phyloP scores from a whole-genome alignment of 2,888 invertebrate genomes.

The Tholera decimalis region DNA sequence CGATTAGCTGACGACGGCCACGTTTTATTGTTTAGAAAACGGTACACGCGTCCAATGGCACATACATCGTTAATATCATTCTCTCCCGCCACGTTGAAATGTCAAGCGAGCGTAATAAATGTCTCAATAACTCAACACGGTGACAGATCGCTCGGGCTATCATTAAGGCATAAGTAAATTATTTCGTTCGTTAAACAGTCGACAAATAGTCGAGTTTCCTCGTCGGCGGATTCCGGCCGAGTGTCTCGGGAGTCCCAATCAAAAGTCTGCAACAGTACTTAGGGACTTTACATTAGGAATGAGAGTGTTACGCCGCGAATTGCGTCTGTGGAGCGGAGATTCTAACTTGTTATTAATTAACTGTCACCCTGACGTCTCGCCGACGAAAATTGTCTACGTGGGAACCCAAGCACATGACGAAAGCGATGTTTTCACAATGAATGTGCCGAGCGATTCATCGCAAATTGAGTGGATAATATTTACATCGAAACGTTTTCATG shows the following conservation, averaged over 20 bases:
- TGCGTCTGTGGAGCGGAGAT: conserved; percentile 70
- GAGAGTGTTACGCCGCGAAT: conserved; percentile 68
- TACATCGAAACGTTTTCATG: conserved; percentile 64
- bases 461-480: conserved; percentile 70
- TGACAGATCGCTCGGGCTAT: conserved; percentile 75
- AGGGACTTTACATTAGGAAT: conserved; percentile 72
- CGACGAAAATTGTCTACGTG: conserved; percentile 65
- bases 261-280: conserved; percentile 80
- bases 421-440: conserved; percentile 70
- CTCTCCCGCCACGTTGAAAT: conserved; percentile 71
- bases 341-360: conserved; percentile 83
- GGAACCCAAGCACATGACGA: conserved; percentile 74
- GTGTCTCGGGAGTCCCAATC: conserved; percentile 74
- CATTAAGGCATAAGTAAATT: conserved; percentile 76
- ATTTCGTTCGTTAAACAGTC: conserved; percentile 71
- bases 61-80: conserved; percentile 71
- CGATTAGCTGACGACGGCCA: conserved; percentile 68
- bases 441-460: conserved; percentile 67
- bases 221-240: conserved; percentile 45
- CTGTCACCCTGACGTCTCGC: conserved; percentile 66
- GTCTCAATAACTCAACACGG: conserved; percentile 75
- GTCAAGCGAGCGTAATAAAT: conserved; percentile 76
- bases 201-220: conserved; percentile 67
- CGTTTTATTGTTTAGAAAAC: conserved; percentile 73
- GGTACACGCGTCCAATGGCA: conserved; percentile 65